These are phyloP conservation scores for Camptogramma bilineatum DNA, from an alignment of 2,888 invertebrate genomes.

Conservation along the genomic window DNA sequence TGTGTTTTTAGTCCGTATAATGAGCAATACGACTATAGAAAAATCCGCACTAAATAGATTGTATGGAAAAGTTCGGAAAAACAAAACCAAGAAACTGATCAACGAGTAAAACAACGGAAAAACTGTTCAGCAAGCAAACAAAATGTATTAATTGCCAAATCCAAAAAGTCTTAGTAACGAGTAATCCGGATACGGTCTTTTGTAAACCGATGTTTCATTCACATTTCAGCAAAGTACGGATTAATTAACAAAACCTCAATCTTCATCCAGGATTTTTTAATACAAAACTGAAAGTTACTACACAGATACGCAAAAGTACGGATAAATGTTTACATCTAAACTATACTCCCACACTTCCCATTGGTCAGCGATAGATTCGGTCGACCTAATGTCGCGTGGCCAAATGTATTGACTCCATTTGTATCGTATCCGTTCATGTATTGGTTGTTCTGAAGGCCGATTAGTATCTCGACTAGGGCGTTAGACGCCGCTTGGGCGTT, in stretches of 20 bases:
- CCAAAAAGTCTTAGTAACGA: too few relatives aligned
- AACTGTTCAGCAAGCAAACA: too few relatives aligned
- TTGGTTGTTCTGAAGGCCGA: conserved; percentile 79
- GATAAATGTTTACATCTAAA: conserved; percentile 52
- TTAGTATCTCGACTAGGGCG: conserved; percentile 75
- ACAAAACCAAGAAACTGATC: too few relatives aligned
- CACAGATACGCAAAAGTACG: conserved; percentile 1
- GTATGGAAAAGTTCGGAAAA: not conserved
- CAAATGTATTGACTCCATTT: conserved; percentile 55
- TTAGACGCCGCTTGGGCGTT: conserved; percentile 79
- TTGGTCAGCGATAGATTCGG: conserved; percentile 75
- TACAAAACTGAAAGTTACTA: not conserved
- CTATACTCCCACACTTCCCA: conserved; percentile 79
- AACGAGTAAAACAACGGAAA: too few relatives aligned
- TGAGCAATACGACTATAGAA: too few relatives aligned
- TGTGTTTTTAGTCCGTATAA: too few relatives aligned
- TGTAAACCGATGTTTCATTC: too few relatives aligned
- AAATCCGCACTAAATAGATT: not conserved
- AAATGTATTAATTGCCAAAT: too few relatives aligned
- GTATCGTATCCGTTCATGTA: conserved; percentile 73
- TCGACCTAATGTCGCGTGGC: conserved; percentile 65
- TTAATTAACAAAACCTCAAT: too few relatives aligned
- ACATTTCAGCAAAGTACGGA: too few relatives aligned
- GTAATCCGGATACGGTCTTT: too few relatives aligned
- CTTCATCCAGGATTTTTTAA: too few relatives aligned